These are phyloP conservation scores for Dipodomys spectabilis DNA, from an alignment of 2,113 vertebrate genomes.

Conservation along the genomic window DNA sequence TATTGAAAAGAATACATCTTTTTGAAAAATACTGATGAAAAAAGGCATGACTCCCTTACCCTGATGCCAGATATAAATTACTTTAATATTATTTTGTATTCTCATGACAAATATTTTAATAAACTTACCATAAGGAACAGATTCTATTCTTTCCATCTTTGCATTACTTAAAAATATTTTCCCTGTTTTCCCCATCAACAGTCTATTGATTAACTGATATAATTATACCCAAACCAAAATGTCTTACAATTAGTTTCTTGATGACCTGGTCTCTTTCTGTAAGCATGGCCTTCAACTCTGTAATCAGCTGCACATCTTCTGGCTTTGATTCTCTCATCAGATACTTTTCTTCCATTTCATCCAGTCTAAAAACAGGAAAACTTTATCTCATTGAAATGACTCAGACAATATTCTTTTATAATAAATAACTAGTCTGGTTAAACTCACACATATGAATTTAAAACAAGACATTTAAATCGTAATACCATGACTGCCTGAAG, in stretches of 20 bases:
- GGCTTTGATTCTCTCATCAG: slow-evolving; percentile 96
- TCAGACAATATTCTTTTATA: slow-evolving; percentile 6
- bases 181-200: slow-evolving; percentile 9
- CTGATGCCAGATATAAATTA: slow-evolving; percentile 43
- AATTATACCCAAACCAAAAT: slow-evolving; percentile 58
- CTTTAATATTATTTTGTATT: slow-evolving; percentile 17
- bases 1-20: background rate
- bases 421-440: slow-evolving; percentile 40
- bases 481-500: background rate
- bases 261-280: slow-evolving; percentile 96
- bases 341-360: slow-evolving; percentile 98
- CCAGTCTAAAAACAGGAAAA: slow-evolving; percentile 91
- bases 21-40: background rate
- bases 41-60: background rate
- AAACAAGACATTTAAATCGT: background rate
- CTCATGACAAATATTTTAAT: slow-evolving; percentile 34
- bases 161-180: slow-evolving; percentile 58
- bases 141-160: slow-evolving; percentile 14
- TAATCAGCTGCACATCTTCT: slow-evolving; percentile 96
- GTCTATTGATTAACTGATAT: slow-evolving; percentile 17
- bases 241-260: slow-evolving; percentile 98
- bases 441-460: background rate
- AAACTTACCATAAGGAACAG: background rate
- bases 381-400: slow-evolving; percentile 74
- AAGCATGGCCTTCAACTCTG: slow-evolving; percentile 97